Evolutionary conservation across 2,113 vertebrate species (phyloP), one percentile per base, ranked within the genome.

Genomic region (Alexandromys fortis): DNA sequence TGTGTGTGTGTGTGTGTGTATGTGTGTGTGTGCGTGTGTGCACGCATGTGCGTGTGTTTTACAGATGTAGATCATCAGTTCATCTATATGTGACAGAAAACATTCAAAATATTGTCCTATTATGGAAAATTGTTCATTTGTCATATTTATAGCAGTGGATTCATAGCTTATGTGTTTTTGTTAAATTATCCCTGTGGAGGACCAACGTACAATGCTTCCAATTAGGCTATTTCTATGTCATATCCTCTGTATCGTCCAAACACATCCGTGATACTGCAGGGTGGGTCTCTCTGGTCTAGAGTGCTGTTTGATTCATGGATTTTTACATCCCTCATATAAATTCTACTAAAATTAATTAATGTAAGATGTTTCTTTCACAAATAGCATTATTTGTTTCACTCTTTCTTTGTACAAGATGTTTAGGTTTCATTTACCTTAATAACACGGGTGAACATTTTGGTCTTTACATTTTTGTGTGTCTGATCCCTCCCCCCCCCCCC

Each of bases 361-460:
- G 4, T 49, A 24, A 65, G 26, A 1, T 19, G 35, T 52, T 79
- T 91, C 22, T 52, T 90, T 90, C 49, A 67, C 61, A 67, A 19
- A 49, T 85, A 85, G 49, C 28, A 91, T 91, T 89, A 49, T 63
- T 97, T 89, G 91, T 3, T n/a, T 42, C 9, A 55, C 33, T 16
- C 63, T 94, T 85, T 38, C 13, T 9, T 72, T 49, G 3, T 77
- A 67, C 92, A 90, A 89, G 72, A 67, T 93, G 75, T 72, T 94
- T 42, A 70, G n/a, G 38, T 77, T 90, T 93, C 67, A 89, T 58
- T 93, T 78, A 45, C 81, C n/a, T n/a, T 67, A 85, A 85, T 19
- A 45, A 45, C 26, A 85, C 68, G 67, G 38, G 55, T 86, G 22
- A 72, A 79, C 30, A 76, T 33, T 68, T 82, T 19, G 26, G 81